Conservation (phyloP, 1,140 invertebrate species). For the Hylyphantes graminicola region DNA sequence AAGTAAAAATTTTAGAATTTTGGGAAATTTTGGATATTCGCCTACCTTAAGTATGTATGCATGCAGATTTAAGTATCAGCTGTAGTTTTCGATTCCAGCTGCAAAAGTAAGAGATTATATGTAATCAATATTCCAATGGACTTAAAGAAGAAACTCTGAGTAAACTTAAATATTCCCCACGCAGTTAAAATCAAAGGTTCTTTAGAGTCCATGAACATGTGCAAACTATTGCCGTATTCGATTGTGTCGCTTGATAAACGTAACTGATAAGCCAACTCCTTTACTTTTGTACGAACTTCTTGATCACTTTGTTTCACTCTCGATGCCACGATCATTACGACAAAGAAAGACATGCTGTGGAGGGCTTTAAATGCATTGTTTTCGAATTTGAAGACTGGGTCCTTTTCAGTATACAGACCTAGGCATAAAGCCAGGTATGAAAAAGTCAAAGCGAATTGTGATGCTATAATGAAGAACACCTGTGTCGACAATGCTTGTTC, state of each 20-base stretch:
- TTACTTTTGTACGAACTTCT: not conserved
- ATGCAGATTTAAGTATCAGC: too few species aligned
- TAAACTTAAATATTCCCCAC: not conserved
- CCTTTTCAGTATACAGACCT: not conserved
- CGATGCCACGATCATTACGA: not conserved
- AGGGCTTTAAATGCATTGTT: not conserved
- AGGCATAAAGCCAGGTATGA: not conserved
- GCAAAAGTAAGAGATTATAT: slow-evolving; percentile 8
- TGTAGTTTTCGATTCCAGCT: not conserved
- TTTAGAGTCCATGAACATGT: slow-evolving; percentile 5
- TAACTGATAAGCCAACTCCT: not conserved
- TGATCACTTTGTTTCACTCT: not conserved
- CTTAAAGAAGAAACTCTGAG: not conserved
- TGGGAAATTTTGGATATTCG: too few species aligned
- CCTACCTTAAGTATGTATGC: too few species aligned
- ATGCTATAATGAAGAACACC: slow-evolving; percentile 4
- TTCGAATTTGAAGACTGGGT: not conserved
- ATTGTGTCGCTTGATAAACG: not conserved
- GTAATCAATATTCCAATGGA: not conserved
- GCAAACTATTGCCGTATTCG: not conserved
- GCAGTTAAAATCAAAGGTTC: slow-evolving; percentile 12
- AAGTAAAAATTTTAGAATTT: too few species aligned
- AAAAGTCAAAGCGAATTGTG: not conserved
- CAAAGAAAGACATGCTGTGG: not conserved
- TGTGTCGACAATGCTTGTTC: not conserved